Conservation (phyloP, 2,888 invertebrate genomes). For the Acronicta leporina region DNA sequence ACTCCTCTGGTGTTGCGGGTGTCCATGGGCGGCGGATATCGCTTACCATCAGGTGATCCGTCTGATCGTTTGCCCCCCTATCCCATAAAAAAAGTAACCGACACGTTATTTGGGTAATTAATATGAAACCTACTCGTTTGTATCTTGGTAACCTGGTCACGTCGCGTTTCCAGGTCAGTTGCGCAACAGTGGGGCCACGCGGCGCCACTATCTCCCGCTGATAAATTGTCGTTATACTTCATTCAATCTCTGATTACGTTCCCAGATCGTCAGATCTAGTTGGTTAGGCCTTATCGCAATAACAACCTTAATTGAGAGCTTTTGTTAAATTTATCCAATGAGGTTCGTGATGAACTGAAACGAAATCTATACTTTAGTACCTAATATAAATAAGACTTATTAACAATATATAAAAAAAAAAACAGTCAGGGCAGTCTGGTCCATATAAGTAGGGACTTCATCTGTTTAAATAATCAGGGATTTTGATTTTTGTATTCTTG, state of each 20-base stretch:
- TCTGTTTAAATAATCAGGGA: no score
- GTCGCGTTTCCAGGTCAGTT: slow-evolving; percentile 56
- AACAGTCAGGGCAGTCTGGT: no score
- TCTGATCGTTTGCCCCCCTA: no score
- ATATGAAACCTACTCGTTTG: slow-evolving; percentile 27
- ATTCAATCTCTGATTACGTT: slow-evolving; percentile 51
- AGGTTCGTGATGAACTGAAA: no score
- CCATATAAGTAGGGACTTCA: no score
- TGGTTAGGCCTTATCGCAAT: slow-evolving; percentile 22
- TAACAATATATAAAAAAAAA: no score
- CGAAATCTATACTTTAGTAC: no score
- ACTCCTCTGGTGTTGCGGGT: no score
- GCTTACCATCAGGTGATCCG: no score
- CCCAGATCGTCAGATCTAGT: slow-evolving; percentile 19
- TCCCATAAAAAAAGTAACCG: slow-evolving; percentile 15
- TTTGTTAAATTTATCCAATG: slow-evolving; percentile 11
- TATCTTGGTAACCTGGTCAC: slow-evolving; percentile 62
- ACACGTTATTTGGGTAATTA: slow-evolving; percentile 13
- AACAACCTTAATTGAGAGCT: slow-evolving; percentile 31
- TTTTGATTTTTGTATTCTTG: no score
- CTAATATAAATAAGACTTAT: no score
- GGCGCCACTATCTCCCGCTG: slow-evolving; percentile 41
- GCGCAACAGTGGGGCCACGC: slow-evolving; percentile 47
- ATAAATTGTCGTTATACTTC: slow-evolving; percentile 38
- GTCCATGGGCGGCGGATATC: no score